Evolutionary conservation across 37 sponge, comb jelly and placozoan species (phyloP), one percentile per base, ranked within the genome.

Genomic region (Spongilla lacustris): DNA sequence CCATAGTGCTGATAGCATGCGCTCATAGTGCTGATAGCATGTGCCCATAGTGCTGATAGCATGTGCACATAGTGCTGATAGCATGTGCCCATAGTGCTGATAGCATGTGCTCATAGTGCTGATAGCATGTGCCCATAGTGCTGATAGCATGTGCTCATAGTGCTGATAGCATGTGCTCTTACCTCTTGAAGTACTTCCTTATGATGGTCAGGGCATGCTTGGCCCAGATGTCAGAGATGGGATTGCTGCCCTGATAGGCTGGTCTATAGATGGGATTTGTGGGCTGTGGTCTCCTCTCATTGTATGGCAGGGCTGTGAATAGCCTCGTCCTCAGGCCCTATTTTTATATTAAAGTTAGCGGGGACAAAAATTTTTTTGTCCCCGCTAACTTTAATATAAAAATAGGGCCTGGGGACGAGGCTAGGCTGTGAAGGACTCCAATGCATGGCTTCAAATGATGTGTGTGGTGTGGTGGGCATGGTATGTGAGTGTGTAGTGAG

Each of bases 141-240:
- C 67, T 22, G 14, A 73, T 14, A 27, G 74, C 28, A 73, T 25
- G 12, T n/a, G 74, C 27, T 14, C n/a, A 73, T 28, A 14, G 27
- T 13, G 17, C 19, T 26, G n/a, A n/a, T n/a, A n/a, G n/a, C 17
- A 19, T 13, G 10, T 23, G 10, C 12, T 19, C 79, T 32, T 33
- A 89, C 89, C 95, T 82, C 46, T 85, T 89, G 73, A 95, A 95
- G 83, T 91, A 95, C 74, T 89, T 80, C 32, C 58, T 80, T 9
- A 86, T 89, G 49, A 91, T 89, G 38, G 76, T 86, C 29, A 95
- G 76, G 30, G 97, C 86, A 23, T 97, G 90, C 24, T 80, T 31
- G 9, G 93, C 79, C 97, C 97, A 97, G 67, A 97, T 87, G 50
- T 97, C 97, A 30, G 94, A 91, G 37, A 97, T 92, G 36, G 97